Base-by-base conservation (phyloP, 2,113 vertebrate species). In the Oreocharis arfaki region DNA sequence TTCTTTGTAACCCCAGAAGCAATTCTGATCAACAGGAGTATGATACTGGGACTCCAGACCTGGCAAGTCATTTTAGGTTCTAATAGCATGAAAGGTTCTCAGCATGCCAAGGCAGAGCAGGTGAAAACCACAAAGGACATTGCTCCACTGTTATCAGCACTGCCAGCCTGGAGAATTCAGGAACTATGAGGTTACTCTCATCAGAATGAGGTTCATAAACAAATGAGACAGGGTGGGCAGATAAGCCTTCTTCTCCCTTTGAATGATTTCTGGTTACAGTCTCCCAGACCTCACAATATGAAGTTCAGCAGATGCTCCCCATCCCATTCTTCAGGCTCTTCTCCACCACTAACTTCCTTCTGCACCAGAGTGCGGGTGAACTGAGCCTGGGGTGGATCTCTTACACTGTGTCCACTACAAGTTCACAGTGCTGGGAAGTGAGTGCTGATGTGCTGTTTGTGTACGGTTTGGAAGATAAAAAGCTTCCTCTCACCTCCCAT, bases 21-120 rank as follows among this genome's bases (percentile, higher is more conserved):
- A 49, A 92, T 89, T 89, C 26, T 67, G 41, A 84, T 78, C n/a
- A 78, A 68, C 17, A 69, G 67, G 73, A 88, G n/a, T 71, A 39
- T 1, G 6, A 80, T n/a, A 49, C 32, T 60, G 59, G 24, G 68
- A 80, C 56, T 86, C 85, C 2, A 3, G 50, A 60, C 57, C 30
- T 23, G 59, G 39, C 17, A 16, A 84, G n/a, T 47, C 6, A 44
- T 67, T 80, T 87, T 41, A 50, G 27, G 20, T 57, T 94, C 64
- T 47, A 77, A 68, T 7, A 81, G 24, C 28, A 55, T 9, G 16
- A 90, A 15, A 86, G 30, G 24, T 18, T 84, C 61, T 64, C 3
- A 9, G 89, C 86, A 63, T 14, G 59, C 32, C 59, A 78, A 78
- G 52, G 39, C 27, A 86, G 42, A 77, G 47, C 14, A 76, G n/a